These are phyloP conservation scores for Apantesis nais DNA, from an alignment of 2,888 invertebrate species.

Conservation along the genomic window DNA sequence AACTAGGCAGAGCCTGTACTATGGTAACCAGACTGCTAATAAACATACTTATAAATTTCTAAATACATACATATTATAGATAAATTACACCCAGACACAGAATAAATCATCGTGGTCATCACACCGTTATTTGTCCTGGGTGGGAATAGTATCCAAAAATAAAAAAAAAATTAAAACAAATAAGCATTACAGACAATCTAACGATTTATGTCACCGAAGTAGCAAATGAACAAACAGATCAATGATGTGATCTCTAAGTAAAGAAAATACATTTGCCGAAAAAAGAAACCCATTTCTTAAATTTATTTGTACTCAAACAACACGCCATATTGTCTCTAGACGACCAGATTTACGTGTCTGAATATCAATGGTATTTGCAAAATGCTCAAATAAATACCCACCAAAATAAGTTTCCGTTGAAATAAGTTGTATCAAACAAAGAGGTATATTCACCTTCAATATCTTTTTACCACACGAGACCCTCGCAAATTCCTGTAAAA, in stretches of 20 bases:
- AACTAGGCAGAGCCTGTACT: too few species aligned
- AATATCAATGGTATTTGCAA: conserved; percentile 1
- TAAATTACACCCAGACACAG: too few species aligned
- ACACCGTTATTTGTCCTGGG: too few species aligned
- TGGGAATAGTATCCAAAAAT: too few species aligned
- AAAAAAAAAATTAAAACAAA: too few species aligned
- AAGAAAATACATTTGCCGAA: background rate
- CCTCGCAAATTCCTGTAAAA: conserved; percentile 28
- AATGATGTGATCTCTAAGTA: background rate
- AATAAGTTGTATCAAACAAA: conserved; percentile 22
- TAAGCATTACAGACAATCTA: background rate
- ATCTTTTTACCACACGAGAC: conserved; percentile 25
- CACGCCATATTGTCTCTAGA: background rate
- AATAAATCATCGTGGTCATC: too few species aligned
- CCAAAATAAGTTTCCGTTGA: conserved; percentile 12
- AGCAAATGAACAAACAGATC: background rate
- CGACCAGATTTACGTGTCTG: conserved; percentile 7
- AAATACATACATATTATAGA: too few species aligned
- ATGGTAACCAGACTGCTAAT: too few species aligned
- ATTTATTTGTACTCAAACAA: background rate
- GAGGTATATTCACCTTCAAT: conserved; percentile 25
- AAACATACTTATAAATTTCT: too few species aligned
- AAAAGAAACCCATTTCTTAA: background rate
- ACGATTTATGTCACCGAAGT: background rate
- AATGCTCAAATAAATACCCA: conserved; percentile 12